Evolutionary conservation across 1,140 invertebrate genomes (phyloP).

Genomic region (Calephelis nemesis): DNA sequence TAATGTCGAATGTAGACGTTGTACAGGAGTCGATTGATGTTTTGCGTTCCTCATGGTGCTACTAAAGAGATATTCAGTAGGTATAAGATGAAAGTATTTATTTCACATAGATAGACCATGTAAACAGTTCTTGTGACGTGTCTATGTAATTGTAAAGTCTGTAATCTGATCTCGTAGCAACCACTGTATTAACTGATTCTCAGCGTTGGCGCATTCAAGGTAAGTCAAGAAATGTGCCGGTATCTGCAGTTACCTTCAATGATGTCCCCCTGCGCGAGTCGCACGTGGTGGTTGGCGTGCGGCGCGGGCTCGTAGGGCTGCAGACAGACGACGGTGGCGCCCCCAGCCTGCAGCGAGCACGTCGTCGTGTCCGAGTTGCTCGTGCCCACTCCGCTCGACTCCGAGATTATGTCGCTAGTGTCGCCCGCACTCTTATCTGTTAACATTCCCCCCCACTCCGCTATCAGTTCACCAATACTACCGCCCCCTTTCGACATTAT

Average conservation of each 20-base stretch:
- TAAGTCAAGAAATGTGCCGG: too few species aligned
- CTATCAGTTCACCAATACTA: constrained; percentile 5
- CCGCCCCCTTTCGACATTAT: constrained; percentile 1
- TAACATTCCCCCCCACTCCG: constrained; percentile 30
- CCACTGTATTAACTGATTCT: too few species aligned
- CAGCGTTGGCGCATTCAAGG: too few species aligned
- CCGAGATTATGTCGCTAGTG: constrained; percentile 92
- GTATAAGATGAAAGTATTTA: too few species aligned
- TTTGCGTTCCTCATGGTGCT: too few species aligned
- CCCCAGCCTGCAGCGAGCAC: constrained; percentile 87
- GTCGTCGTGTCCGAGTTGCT: constrained; percentile 92
- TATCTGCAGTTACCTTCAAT: constrained; percentile 86
- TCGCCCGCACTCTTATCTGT: constrained; percentile 93
- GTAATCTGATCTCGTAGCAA: too few species aligned
- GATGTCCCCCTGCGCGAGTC: constrained; percentile 92
- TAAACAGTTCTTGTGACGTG: too few species aligned
- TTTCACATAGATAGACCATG: too few species aligned
- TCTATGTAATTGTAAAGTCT: too few species aligned
- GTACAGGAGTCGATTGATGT: too few species aligned
- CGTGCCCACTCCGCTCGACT: constrained; percentile 93
- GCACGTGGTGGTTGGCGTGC: constrained; percentile 87
- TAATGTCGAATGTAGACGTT: too few species aligned
- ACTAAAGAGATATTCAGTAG: too few species aligned
- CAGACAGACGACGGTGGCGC: constrained; percentile 92
- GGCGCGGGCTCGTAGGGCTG: constrained; percentile 87